Evolutionary conservation across 2,888 invertebrate genomes (phyloP), one percentile per base, ranked within the genome.

Genomic region (Chalcosyrphus nemorum): DNA sequence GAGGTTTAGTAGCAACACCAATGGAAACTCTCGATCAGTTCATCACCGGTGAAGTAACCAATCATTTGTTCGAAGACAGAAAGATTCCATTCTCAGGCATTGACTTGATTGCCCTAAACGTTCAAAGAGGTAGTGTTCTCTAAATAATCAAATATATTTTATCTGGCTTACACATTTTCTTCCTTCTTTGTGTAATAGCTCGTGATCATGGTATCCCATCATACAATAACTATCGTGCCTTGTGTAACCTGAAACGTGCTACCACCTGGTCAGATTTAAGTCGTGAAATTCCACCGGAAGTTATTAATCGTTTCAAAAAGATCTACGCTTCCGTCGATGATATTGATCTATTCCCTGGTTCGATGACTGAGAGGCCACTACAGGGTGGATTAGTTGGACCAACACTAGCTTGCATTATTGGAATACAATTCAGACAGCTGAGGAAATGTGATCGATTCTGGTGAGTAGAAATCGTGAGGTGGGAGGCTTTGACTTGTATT

Each of bases 401-500:
- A 0, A 98, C 98, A 0, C 96, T 99, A 89, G 98, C 97, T 11
- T 96, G 97, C 89, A 96, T 99, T 88, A 97, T 99, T 87, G 98
- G 97, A 66, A 96, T 97, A 63, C 99, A 99, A 92, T 98, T 98
- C 92, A 93, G 96, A 66, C 96, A 97, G 89, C 92, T 97, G 61
- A 94, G 97, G 87, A 97, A 97, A 89, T 99, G 99, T 89, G 99
- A 99, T 92, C 93, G 99, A 87, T 98, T 96, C 92, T 99, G 98
- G 97, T 89, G 68, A 86, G 87, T 81, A 43, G 1, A 9, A 7
- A n/a, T n/a, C n/a, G n/a, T n/a, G n/a, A n/a, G n/a, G n/a, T n/a
- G n/a, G n/a, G n/a, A n/a, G n/a, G n/a, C n/a, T n/a, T n/a, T n/a
- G n/a, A n/a, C n/a, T n/a, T n/a, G n/a, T n/a, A n/a, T n/a, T n/a